Percentiles rank a stretch among this genome's conserved stretches.
Conservation (phyloP, 2,888 invertebrate species). For the Nowickia ferox region DNA sequence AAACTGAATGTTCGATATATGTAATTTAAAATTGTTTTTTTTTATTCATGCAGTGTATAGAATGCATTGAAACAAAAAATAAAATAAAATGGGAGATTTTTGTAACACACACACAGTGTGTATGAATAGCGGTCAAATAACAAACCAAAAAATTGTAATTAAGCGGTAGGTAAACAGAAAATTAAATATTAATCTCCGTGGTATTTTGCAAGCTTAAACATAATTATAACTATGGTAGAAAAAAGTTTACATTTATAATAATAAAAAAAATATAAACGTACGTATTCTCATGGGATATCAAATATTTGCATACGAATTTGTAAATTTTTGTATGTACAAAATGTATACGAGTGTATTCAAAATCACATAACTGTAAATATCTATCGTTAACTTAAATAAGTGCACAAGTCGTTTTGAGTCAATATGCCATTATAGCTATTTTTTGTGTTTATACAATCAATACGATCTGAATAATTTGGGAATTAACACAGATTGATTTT, state of each 20-base stretch:
- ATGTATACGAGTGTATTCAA: background rate
- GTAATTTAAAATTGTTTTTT: slow-evolving; percentile 4
- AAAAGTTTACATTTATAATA: background rate
- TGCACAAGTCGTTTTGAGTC: no score
- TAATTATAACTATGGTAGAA: slow-evolving; percentile 70
- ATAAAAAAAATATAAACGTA: background rate
- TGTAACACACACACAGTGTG: slow-evolving; percentile 44
- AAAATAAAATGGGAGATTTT: slow-evolving; percentile 29
- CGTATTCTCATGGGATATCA: no score
- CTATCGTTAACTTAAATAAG: no score
- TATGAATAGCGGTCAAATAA: slow-evolving; percentile 68
- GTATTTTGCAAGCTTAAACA: slow-evolving; percentile 73
- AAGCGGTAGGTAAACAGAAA: slow-evolving; percentile 75
- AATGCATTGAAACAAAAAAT: background rate
- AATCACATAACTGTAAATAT: no score
- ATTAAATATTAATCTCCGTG: slow-evolving; percentile 75
- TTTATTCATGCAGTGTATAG: background rate
- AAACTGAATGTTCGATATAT: no score
- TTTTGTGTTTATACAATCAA: no score
- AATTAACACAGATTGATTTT: no score
- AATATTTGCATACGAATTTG: background rate
- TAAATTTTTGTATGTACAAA: background rate
- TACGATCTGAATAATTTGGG: no score
- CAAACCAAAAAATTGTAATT: slow-evolving; percentile 75
- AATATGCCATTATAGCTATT: no score